These are phyloP conservation scores for Saturnia japonica DNA, from an alignment of 2,888 invertebrate species.

Conservation along the genomic window DNA sequence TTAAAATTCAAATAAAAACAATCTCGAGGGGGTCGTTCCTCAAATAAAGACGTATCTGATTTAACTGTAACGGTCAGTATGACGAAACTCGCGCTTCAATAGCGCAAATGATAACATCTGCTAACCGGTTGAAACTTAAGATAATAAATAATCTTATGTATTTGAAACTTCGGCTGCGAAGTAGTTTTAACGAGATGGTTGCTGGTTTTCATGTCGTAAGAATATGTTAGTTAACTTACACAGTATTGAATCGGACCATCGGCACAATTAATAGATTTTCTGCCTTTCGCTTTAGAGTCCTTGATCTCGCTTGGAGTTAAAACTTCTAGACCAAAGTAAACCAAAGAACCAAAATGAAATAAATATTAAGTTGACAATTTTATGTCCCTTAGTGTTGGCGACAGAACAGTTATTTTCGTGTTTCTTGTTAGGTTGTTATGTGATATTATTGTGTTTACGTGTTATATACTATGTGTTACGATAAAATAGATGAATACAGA, in stretches of 20 bases:
- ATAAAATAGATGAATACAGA: too few relatives aligned
- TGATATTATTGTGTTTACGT: too few relatives aligned
- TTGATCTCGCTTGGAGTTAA: background rate
- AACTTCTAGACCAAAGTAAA: background rate
- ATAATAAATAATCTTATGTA: conserved; percentile 22
- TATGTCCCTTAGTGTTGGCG: background rate
- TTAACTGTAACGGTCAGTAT: conserved; percentile 30
- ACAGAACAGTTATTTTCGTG: too few relatives aligned
- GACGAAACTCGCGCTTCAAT: conserved; percentile 37
- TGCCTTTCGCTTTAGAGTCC: background rate
- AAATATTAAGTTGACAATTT: background rate
- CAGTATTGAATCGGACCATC: background rate
- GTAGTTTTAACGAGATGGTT: background rate
- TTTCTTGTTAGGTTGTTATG: too few relatives aligned
- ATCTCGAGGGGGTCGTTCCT: conserved; percentile 21
- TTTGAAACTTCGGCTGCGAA: background rate
- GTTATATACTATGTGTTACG: too few relatives aligned
- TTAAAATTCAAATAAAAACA: background rate
- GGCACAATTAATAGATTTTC: background rate
- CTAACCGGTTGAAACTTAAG: conserved; percentile 40
- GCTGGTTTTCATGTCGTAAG: background rate
- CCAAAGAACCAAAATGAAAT: background rate
- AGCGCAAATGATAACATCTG: conserved; percentile 44
- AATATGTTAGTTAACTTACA: background rate
- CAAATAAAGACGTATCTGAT: conserved; percentile 22